Conservation (phyloP, 2,113 vertebrate species). For the Oxyruncus cristatus region DNA sequence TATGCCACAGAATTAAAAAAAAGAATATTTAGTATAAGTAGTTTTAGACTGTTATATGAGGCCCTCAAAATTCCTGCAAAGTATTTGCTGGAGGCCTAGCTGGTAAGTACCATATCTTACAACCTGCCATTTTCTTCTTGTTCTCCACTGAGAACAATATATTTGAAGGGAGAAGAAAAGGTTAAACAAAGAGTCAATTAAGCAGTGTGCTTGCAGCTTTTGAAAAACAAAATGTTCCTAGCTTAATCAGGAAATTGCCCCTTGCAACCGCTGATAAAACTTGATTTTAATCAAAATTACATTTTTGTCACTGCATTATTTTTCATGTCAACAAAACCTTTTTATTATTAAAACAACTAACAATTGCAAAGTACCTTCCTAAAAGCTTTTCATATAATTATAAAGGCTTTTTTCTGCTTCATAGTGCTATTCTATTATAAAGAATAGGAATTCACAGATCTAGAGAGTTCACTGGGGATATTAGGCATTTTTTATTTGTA, state of each 20-base stretch:
- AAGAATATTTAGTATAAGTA: background rate
- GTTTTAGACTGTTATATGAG: background rate
- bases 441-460: background rate
- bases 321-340: background rate
- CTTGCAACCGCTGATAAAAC: background rate
- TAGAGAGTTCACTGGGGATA: background rate
- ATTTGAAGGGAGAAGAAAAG: background rate
- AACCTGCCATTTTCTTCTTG: background rate
- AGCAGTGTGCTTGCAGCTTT: background rate
- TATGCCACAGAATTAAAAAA: background rate
- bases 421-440: background rate
- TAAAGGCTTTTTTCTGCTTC: background rate
- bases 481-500: rapidly evolving
- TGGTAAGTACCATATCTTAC: background rate
- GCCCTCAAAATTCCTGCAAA: background rate
- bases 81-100: background rate
- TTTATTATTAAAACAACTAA: background rate
- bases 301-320: background rate
- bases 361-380: background rate
- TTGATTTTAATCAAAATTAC: background rate
- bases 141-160: background rate
- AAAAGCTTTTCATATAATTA: background rate
- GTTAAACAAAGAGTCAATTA: background rate
- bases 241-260: background rate
- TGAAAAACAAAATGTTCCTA: background rate